phyloP scores from a whole-genome alignment of 2,113 vertebrate genomes.

The Meleagris gallopavo region DNA sequence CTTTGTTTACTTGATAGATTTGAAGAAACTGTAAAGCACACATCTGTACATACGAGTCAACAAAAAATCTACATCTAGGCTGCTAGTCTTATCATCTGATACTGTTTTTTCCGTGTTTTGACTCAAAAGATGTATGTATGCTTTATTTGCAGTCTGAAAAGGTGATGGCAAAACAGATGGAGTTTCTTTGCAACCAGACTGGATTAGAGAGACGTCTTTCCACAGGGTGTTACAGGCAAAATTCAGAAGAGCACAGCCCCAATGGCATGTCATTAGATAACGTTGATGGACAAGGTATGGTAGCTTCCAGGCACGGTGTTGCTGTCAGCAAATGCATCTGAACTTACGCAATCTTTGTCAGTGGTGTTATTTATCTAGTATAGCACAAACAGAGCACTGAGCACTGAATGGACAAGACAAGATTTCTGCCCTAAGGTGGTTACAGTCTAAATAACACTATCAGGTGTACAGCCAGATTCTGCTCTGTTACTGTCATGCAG shows the following conservation, averaged over 20 bases:
- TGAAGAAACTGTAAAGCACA: conserved; percentile 59
- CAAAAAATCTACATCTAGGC: conserved; percentile 54
- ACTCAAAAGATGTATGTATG: neutral
- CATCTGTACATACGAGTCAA: conserved; percentile 73
- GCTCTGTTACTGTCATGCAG: neutral
- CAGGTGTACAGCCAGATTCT: neutral
- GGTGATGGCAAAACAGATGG: conserved; percentile 92
- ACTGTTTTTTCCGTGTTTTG: conserved; percentile 52
- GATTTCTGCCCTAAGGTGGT: conserved; percentile 56
- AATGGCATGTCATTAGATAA: conserved; percentile 82
- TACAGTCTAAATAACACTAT: neutral
- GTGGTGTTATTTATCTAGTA: neutral
- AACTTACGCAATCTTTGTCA: neutral
- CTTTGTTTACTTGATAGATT: conserved; percentile 68
- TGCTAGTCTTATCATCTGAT: conserved; percentile 58
- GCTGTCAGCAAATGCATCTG: neutral
- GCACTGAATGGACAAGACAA: conserved; percentile 37
- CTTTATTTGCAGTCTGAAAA: conserved; percentile 89
- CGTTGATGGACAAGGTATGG: conserved; percentile 82
- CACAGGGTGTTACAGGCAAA: conserved; percentile 83
- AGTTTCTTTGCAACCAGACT: conserved; percentile 90
- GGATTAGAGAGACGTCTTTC: conserved; percentile 90
- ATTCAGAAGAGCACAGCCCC: conserved; percentile 84
- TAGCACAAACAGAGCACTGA: neutral
- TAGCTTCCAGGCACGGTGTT: neutral